Evolutionary conservation across 1,140 invertebrate species (phyloP).

Genomic region (Oedothorax gibbosus): DNA sequence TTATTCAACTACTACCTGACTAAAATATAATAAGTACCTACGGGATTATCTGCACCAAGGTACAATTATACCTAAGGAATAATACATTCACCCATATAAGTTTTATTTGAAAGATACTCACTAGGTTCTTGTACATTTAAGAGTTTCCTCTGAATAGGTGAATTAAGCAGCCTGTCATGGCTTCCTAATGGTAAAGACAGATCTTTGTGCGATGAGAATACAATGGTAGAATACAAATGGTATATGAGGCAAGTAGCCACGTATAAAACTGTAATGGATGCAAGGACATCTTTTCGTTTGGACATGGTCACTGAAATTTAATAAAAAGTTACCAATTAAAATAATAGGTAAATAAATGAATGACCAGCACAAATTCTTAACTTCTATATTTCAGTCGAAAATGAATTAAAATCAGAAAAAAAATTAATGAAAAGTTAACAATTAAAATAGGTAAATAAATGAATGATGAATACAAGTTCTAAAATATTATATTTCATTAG

Average conservation of each 20-base stretch:
- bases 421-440: background rate
- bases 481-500: no score
- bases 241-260: constrained; percentile 12
- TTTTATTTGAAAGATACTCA: background rate
- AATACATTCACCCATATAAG: background rate
- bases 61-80: no score
- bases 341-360: no score
- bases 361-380: no score
- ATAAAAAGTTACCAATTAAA: background rate
- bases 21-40: no score
- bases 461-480: no score
- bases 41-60: background rate
- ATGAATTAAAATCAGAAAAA: no score
- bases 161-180: background rate
- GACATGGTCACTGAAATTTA: constrained; percentile 31
- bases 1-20: no score
- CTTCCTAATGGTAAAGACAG: background rate
- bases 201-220: background rate
- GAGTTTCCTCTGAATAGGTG: constrained; percentile 12
- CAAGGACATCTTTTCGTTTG: constrained; percentile 18
- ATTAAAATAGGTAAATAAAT: background rate
- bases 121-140: constrained; percentile 11
- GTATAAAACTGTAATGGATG: constrained; percentile 23
- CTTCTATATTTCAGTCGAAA: no score
- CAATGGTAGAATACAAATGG: constrained; percentile 3